Conservation (phyloP, 2,113 vertebrate genomes). For the Mobula birostris region DNA sequence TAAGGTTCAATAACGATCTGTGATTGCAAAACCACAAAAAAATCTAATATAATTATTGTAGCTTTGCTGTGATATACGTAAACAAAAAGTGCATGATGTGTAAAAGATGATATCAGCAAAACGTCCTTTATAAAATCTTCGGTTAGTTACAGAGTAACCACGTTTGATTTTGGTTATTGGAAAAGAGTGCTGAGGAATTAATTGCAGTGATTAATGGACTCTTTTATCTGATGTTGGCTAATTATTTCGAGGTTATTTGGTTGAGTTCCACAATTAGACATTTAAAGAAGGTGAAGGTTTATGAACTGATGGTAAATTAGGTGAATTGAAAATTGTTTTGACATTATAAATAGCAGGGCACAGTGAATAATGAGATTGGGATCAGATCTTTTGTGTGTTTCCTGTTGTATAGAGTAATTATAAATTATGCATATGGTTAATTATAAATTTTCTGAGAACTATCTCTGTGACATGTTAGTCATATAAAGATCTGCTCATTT, state of each 20-base stretch:
- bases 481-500: constrained; percentile 9
- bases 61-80: background rate
- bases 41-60: background rate
- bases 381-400: constrained; percentile 26
- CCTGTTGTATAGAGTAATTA: constrained; percentile 8
- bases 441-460: constrained; percentile 23
- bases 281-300: constrained; percentile 17
- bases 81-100: background rate
- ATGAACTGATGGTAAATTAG: constrained; percentile 21
- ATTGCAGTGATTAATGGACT: background rate
- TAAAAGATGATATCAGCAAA: background rate
- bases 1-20: background rate
- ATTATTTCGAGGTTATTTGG: background rate
- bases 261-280: background rate
- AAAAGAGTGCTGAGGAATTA: background rate
- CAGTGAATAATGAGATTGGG: background rate
- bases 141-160: background rate
- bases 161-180: background rate
- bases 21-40: background rate
- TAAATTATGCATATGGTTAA: constrained; percentile 15
- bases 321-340: constrained; percentile 23
- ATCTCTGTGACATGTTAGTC: background rate
- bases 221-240: background rate
- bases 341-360: constrained; percentile 5
- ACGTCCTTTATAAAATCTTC: background rate